phyloP scores from a whole-genome alignment of 2,113 vertebrate species.

The Geococcyx californianus region DNA sequence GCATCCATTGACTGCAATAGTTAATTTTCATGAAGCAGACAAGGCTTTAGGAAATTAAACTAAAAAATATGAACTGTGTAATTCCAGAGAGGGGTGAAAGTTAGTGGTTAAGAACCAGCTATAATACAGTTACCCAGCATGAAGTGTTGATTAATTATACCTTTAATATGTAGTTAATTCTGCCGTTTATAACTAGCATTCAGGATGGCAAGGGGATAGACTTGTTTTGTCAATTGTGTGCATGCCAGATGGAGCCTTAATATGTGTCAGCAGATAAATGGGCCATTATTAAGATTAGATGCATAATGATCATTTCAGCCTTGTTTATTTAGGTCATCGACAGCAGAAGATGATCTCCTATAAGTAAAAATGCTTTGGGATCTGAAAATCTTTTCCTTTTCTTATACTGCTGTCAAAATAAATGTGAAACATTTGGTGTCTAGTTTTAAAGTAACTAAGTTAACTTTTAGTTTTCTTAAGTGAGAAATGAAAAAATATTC shows the following conservation, averaged over 20 bases:
- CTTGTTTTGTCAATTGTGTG: constrained; percentile 60
- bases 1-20: background rate
- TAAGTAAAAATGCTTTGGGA: background rate
- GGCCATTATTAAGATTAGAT: constrained; percentile 75
- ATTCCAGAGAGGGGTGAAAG: background rate
- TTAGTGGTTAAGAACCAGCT: background rate
- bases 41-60: background rate
- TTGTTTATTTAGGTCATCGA: constrained; percentile 70
- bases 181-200: constrained; percentile 18
- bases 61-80: background rate
- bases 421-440: background rate
- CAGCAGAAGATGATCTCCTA: constrained; percentile 25
- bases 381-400: constrained; percentile 12
- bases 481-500: background rate
- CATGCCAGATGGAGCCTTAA: constrained; percentile 65
- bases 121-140: background rate
- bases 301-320: constrained; percentile 63
- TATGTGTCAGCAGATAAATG: constrained; percentile 69
- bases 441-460: background rate
- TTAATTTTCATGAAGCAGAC: background rate
- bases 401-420: background rate
- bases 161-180: constrained; percentile 49
- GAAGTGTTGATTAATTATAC: constrained; percentile 11
- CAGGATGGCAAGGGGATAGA: constrained; percentile 17
- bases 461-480: background rate